Conservation (phyloP, 2,797 vertebrate species). For the Carcharodon carcharias region DNA sequence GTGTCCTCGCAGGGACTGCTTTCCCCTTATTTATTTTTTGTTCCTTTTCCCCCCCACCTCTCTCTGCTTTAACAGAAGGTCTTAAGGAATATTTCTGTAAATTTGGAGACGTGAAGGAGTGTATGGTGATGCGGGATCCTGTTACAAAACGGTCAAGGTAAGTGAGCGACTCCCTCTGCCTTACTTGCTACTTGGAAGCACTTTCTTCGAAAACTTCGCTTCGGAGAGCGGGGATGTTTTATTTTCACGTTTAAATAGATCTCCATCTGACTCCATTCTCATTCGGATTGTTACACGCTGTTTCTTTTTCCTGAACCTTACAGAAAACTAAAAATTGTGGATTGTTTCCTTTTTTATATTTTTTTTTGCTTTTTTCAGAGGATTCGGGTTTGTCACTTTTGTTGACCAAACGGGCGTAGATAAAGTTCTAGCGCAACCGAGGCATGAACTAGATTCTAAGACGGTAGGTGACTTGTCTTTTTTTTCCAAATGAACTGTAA, state of each 20-base stretch:
- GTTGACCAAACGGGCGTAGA: constrained; percentile 96
- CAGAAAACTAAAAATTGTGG: no score
- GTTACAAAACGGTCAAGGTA: constrained; percentile 98
- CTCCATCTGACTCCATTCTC: neutral
- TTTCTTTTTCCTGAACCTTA: neutral
- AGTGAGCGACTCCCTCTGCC: constrained; percentile 47
- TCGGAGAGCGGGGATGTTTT: neutral
- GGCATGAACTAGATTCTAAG: constrained; percentile 97
- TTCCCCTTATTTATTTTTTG: neutral
- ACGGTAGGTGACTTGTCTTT: constrained; percentile 75
- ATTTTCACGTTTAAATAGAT: neutral
- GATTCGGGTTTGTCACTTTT: constrained; percentile 97
- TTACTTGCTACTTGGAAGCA: constrained; percentile 36
- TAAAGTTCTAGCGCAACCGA: constrained; percentile 93
- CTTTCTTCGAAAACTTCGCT: neutral
- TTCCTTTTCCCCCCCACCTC: no score
- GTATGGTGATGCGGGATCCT: constrained; percentile 99
- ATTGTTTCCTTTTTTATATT: neutral
- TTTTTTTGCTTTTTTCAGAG: constrained; percentile 58
- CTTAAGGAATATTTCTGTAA: constrained; percentile 98
- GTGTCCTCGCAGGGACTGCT: neutral
- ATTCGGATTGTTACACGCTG: neutral
- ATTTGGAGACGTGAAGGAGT: constrained; percentile 98
- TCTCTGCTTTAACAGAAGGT: constrained; percentile 68
- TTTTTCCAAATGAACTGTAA: neutral